Conservation (phyloP, 2,888 invertebrate species). For the Melanchra persicariae region DNA sequence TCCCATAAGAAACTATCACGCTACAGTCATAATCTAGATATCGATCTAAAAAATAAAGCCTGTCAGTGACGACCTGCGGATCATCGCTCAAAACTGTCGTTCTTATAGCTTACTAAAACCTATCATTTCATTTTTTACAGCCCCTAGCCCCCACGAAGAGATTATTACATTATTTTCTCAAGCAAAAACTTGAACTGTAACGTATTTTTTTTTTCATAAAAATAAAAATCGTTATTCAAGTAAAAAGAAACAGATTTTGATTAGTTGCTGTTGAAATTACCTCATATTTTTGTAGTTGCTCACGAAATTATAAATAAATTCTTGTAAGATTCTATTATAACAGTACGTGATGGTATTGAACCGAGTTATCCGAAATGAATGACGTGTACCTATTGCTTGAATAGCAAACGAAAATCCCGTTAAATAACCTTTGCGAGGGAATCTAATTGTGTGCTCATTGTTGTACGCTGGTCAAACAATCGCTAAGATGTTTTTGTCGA, state of each 20-base stretch:
- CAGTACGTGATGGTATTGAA: conserved; percentile 51
- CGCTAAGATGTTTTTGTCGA: not conserved
- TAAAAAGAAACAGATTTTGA: conserved; percentile 16
- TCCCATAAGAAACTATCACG: conserved; percentile 14
- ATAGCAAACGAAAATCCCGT: conserved; percentile 62
- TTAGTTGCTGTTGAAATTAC: conserved; percentile 20
- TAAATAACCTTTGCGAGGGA: conserved; percentile 57
- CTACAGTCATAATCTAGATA: conserved; percentile 26
- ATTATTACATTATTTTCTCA: conserved; percentile 39
- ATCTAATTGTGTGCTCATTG: conserved; percentile 44
- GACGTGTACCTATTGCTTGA: conserved; percentile 50
- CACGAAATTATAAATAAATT: conserved; percentile 22
- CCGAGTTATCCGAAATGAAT: conserved; percentile 50
- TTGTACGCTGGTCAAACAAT: conserved; percentile 41
- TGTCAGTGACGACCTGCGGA: conserved; percentile 19
- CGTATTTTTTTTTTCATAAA: conserved; percentile 34
- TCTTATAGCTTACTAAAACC: conserved; percentile 15
- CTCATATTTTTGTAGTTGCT: conserved; percentile 11
- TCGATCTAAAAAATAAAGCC: conserved; percentile 16
- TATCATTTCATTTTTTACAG: conserved; percentile 54
- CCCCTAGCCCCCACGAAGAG: conserved; percentile 18
- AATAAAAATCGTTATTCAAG: not conserved
- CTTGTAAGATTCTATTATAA: conserved; percentile 28
- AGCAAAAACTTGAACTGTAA: conserved; percentile 44
- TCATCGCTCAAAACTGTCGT: conserved; percentile 33